phyloP scores from a whole-genome alignment of 1,140 invertebrate genomes.

The Hirudo medicinalis region DNA sequence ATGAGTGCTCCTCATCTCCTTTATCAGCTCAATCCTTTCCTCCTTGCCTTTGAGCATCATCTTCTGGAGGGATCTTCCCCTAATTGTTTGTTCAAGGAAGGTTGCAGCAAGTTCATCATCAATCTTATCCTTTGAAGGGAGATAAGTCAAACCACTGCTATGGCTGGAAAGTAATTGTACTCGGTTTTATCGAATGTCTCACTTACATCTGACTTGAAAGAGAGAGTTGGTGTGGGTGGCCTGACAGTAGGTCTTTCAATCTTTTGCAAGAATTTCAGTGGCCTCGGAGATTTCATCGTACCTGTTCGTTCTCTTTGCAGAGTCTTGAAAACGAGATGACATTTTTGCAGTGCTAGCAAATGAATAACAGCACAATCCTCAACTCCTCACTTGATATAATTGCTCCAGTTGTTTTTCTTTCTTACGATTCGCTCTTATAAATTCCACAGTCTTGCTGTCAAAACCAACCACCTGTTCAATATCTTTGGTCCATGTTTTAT shows the following conservation, averaged over 20 bases:
- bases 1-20: slow-evolving; percentile 53
- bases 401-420: too few species aligned
- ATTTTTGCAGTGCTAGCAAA: too few species aligned
- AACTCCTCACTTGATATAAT: background rate
- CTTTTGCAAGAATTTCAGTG: slow-evolving; percentile 39
- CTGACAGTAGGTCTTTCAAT: slow-evolving; percentile 41
- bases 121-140: slow-evolving; percentile 40
- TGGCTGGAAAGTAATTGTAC: background rate
- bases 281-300: slow-evolving; percentile 40
- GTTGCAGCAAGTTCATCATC: slow-evolving; percentile 47
- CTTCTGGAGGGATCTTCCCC: slow-evolving; percentile 55
- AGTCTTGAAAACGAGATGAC: background rate
- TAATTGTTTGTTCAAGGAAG: slow-evolving; percentile 52
- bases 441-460: background rate
- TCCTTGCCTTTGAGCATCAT: slow-evolving; percentile 57
- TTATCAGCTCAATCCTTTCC: slow-evolving; percentile 52
- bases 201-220: slow-evolving; percentile 39
- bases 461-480: background rate
- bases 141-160: background rate
- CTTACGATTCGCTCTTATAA: background rate
- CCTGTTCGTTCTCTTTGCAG: slow-evolving; percentile 29
- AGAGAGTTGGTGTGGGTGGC: slow-evolving; percentile 48
- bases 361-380: background rate
- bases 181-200: background rate
- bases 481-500: background rate